These are phyloP conservation scores for Thripadectes ignobilis DNA, from an alignment of 2,797 vertebrate genomes.

Conservation along the genomic window DNA sequence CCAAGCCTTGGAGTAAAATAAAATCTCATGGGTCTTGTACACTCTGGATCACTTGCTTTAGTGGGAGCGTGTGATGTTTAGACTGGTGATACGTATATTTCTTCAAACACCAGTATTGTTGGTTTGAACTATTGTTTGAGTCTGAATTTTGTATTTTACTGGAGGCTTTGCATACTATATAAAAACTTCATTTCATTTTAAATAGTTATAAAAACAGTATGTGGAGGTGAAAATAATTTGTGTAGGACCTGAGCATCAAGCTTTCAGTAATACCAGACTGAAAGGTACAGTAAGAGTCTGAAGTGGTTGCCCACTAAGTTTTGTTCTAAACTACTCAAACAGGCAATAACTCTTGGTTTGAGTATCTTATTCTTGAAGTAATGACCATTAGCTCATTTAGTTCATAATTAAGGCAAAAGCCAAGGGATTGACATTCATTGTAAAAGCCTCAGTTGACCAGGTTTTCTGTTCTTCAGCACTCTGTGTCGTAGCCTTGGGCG, in stretches of 20 bases:
- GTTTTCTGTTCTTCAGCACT: not conserved
- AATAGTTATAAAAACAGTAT: not conserved
- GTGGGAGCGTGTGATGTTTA: not conserved
- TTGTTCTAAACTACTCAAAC: not conserved
- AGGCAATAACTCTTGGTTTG: not conserved
- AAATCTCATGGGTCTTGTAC: not conserved
- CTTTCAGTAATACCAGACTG: not conserved
- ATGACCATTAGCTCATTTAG: not conserved
- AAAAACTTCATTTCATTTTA: not conserved
- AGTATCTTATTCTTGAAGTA: not conserved
- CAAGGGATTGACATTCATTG: not conserved
- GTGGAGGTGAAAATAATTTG: not conserved
- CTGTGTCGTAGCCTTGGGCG: fast-evolving
- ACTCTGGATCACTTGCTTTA: not conserved
- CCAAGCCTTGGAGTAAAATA: not conserved
- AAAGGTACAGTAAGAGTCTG: not conserved
- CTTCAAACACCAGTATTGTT: not conserved
- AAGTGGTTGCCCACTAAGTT: not conserved
- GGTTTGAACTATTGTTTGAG: not conserved
- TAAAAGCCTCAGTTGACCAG: not conserved
- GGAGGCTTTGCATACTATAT: not conserved
- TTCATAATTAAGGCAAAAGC: not conserved
- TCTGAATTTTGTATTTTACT: not conserved
- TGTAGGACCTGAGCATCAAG: not conserved
- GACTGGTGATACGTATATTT: not conserved